Conservation (phyloP, 1,140 invertebrate genomes). For the Xylocopa sonorina region DNA sequence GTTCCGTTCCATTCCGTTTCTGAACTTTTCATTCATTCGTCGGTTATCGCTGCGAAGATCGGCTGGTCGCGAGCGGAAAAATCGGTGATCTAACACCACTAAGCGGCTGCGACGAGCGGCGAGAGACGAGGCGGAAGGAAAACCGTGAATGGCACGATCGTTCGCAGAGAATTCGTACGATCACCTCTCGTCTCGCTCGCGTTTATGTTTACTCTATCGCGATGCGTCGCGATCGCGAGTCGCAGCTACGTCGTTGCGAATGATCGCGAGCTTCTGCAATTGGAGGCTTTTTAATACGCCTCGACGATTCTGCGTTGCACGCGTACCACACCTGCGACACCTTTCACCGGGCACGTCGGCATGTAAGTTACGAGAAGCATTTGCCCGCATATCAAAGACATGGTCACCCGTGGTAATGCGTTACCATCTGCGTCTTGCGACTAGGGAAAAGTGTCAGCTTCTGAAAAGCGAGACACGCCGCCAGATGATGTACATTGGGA, state of each 20-base stretch:
- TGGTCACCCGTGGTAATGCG: no score
- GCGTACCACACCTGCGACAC: constrained; percentile 57
- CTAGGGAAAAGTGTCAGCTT: no score
- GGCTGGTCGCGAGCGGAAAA: neutral
- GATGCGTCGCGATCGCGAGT: no score
- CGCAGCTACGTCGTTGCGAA: no score
- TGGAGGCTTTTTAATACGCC: constrained; percentile 21
- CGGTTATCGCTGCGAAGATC: neutral
- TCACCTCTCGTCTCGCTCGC: no score
- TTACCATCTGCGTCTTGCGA: no score
- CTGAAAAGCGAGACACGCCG: no score
- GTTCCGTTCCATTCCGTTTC: neutral
- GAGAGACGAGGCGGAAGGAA: neutral
- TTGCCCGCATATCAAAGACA: neutral
- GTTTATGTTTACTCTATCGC: no score
- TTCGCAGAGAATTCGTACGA: neutral
- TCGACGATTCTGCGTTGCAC: constrained; percentile 39
- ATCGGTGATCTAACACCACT: neutral
- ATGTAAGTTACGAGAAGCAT: constrained; percentile 30
- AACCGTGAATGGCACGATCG: no score
- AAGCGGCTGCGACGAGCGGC: neutral
- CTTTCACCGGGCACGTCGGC: constrained; percentile 54
- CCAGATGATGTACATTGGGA: no score
- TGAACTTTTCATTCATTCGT: neutral
- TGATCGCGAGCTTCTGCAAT: constrained; percentile 25